A percentile compares a stretch with the other conserved stretches of the same genome.
phyloP scores from a whole-genome alignment of 1,140 invertebrate genomes.

The Acyrthosiphon pisum region DNA sequence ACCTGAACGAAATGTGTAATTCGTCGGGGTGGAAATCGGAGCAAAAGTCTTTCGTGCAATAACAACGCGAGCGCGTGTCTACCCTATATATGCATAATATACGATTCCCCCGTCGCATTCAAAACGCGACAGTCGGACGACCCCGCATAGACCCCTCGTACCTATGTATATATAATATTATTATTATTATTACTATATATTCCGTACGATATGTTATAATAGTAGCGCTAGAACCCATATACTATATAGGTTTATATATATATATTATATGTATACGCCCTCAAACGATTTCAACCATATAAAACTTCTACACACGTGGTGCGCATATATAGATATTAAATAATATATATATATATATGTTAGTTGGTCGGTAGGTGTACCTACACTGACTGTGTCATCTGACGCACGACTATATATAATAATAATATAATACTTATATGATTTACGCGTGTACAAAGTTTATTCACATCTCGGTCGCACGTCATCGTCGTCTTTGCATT shows the following conservation, averaged over 20 bases:
- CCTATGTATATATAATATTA: no score
- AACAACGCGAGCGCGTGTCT: no score
- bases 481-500: no score
- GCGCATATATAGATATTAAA: neutral
- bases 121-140: neutral
- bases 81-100: neutral
- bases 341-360: neutral
- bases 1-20: no score
- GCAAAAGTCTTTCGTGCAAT: neutral
- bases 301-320: neutral
- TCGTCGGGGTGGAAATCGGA: neutral
- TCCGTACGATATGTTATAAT: neutral
- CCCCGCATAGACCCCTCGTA: neutral
- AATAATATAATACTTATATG: no score
- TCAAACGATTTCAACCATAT: neutral
- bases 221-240: neutral
- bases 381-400: neutral
- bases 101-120: constrained; percentile 3
- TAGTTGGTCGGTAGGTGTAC: neutral
- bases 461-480: no score
- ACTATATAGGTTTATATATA: no score
- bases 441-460: no score
- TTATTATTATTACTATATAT: neutral
- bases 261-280: neutral
- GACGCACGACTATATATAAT: neutral